Evolutionary conservation across 2,888 invertebrate genomes (phyloP).

Genomic region (Oxystoma pomonae): DNA sequence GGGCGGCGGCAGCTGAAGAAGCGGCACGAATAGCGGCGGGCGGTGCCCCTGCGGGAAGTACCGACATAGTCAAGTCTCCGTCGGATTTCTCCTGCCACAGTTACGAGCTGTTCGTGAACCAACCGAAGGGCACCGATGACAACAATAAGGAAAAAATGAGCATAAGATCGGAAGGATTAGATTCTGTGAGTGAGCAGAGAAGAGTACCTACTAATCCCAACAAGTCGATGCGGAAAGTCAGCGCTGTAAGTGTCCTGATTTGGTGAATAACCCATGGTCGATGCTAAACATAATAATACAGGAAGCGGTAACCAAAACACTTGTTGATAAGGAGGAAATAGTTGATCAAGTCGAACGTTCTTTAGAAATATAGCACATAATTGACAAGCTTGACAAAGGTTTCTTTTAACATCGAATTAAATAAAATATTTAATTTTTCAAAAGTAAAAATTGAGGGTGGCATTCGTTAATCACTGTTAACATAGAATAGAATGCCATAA

Average conservation of each 20-base stretch:
- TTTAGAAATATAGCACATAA: no score
- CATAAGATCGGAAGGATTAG: conserved; percentile 77
- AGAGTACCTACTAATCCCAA: conserved; percentile 54
- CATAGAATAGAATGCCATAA: no score
- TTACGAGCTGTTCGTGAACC: conserved; percentile 87
- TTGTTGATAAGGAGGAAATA: no score
- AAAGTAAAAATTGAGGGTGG: no score
- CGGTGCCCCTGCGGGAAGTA: conserved; percentile 63
- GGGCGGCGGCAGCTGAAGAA: conserved; percentile 49
- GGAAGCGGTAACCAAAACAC: no score
- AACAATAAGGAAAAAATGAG: conserved; percentile 90
- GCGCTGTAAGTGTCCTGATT: conserved; percentile 73
- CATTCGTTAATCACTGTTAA: no score
- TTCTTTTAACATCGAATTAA: no score
- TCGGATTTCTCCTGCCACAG: conserved; percentile 90
- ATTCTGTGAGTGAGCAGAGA: conserved; percentile 83
- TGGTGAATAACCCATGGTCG: conserved; percentile 21
- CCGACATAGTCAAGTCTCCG: conserved; percentile 79
- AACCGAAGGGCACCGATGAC: conserved; percentile 83
- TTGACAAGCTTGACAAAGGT: no score
- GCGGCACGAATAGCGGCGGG: conserved; percentile 59
- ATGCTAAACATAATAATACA: conserved; percentile 26
- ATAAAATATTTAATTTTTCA: no score
- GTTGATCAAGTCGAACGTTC: no score
- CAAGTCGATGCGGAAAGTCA: conserved; percentile 81